Evolutionary conservation across 2,888 invertebrate genomes (phyloP), one percentile per base, ranked within the genome.

Genomic region (Tetropium fuscum): DNA sequence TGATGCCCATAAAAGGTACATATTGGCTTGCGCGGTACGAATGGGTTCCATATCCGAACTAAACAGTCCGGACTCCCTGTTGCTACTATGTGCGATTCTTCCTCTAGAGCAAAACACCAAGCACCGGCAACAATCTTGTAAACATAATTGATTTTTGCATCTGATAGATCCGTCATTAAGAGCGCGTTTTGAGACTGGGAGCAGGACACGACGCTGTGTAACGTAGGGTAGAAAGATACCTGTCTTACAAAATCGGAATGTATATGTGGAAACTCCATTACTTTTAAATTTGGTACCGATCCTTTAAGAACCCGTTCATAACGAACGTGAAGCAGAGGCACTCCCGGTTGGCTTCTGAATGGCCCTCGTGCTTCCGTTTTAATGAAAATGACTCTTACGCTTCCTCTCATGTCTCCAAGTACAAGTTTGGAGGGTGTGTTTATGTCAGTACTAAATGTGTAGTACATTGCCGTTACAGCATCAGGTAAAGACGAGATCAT

Each of bases 1-100:
- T 87, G 88, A 78, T 94, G 94, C 0, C 93, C 93, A 34, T 84
- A 81, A 25, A 93, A 83, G 8, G 87, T 80, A 6, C 85, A 84
- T 36, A 83, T 87, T 0, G 91, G 86, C 72, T 89, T 88, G 45
- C 83, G 81, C 1, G 90, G 86, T n/a, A 91, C 87, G 76, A 91
- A 92, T 0, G 92, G 88, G 80, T 91, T 93, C 94, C 94, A 95
- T 48, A 93, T 83, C 27, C 93, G 87, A 1, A 78, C 72, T 48
- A 86, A 76, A 69, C 90, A 89, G 80, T 94, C 94, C 4, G 91
- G 88, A 2, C 94, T 90, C 1, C 93, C 94, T 1, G 89, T 89
- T 53, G 86, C 89, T 43, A 90, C 74, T 40, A 87, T 78, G 83
- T 74, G 74, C 7, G 55, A 82, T 8, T 83, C 85, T 78, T 87